These are phyloP conservation scores for Psophia crepitans DNA, from an alignment of 2,113 vertebrate genomes.

Conservation along the genomic window DNA sequence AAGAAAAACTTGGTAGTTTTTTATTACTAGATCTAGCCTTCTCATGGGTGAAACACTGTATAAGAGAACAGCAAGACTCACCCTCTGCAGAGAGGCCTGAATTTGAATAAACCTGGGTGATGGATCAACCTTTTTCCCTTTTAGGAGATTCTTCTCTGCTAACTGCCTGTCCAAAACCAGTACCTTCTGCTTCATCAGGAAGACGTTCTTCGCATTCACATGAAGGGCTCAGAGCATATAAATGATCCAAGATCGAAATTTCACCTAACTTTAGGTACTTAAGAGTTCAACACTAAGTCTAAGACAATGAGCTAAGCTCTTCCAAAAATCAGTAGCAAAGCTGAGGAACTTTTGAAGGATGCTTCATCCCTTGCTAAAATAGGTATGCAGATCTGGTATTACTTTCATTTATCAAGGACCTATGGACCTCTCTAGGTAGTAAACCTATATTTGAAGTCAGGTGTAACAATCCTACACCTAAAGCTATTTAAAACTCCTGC, in stretches of 20 bases:
- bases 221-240: not conserved
- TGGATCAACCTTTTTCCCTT: not conserved
- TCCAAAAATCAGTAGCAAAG: not conserved
- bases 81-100: not conserved
- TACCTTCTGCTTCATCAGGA: not conserved
- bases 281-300: not conserved
- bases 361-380: not conserved
- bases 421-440: not conserved
- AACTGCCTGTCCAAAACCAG: not conserved
- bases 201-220: not conserved
- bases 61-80: not conserved
- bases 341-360: not conserved
- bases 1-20: not conserved
- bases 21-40: not conserved
- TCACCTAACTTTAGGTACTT: not conserved
- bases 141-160: not conserved
- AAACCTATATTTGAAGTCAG: not conserved
- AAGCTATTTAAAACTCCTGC: not conserved
- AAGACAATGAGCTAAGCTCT: not conserved
- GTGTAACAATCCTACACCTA: not conserved
- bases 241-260: not conserved
- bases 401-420: not conserved
- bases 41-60: not conserved
- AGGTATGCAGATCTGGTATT: not conserved
- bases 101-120: not conserved